Conservation (phyloP, 2,888 invertebrate genomes). For the Aphrophora alni region DNA sequence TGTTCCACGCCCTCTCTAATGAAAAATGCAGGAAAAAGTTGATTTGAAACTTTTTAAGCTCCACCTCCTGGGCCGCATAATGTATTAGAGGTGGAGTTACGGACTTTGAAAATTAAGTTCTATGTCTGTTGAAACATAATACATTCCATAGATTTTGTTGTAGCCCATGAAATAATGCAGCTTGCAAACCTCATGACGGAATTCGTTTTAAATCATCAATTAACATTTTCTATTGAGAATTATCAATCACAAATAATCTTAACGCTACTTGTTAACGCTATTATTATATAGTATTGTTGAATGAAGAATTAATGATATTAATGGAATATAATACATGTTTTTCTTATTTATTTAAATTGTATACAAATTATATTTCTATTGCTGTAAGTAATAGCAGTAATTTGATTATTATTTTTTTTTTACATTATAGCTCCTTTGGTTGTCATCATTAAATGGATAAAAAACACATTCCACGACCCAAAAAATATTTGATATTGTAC, state of each 20-base stretch:
- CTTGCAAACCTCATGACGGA: neutral
- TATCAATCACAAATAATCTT: neutral
- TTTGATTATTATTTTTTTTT: too few relatives aligned
- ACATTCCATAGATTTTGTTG: neutral
- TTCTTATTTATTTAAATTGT: too few relatives aligned
- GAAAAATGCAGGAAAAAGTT: conserved; percentile 35
- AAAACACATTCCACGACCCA: too few relatives aligned
- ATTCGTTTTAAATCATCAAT: neutral
- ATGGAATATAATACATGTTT: too few relatives aligned
- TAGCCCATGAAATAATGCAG: neutral
- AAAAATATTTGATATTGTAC: too few relatives aligned
- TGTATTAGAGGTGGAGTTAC: neutral
- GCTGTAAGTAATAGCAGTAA: too few relatives aligned
- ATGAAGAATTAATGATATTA: too few relatives aligned
- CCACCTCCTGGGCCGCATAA: conserved; percentile 29
- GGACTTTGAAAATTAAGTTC: neutral
- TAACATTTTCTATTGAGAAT: neutral
- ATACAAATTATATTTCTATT: too few relatives aligned
- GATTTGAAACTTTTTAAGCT: conserved; percentile 29
- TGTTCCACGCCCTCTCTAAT: conserved; percentile 24
- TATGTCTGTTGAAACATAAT: neutral
- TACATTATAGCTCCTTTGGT: too few relatives aligned
- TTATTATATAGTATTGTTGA: too few relatives aligned
- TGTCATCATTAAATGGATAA: too few relatives aligned
- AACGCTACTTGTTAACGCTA: neutral